Base-by-base conservation (phyloP, 2,113 vertebrate species). In the Cyprinodon tularosa region DNA sequence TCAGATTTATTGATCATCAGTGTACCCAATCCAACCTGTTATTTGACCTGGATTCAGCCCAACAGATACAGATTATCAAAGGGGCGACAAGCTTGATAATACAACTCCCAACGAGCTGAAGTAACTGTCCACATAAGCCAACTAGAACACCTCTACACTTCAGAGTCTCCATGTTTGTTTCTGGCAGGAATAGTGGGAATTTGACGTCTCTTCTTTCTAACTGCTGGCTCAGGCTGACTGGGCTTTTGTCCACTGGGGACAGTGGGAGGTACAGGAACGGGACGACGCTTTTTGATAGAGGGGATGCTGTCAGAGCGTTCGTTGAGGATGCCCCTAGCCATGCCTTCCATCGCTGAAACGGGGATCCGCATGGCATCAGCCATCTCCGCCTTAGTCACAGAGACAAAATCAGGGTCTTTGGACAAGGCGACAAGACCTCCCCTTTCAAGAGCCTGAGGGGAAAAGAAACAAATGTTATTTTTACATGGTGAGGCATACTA, bases 301-400 rank as follows among this genome's bases (percentile, higher is more conserved):
- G 60, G 1, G 64, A 69, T 66, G 9, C 62, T 86, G 10, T 76
- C 61, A 68, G 85, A 83, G 62, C 88, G 94, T 72, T 86, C 75
- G 6, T 91, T 93, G 7, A 96, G 86, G 59, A 97, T 89, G 76
- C 89, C 88, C 62, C 89, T 45, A 0, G 96, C 95, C 9, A 87
- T 85, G 1, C 85, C 90, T 68, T 97, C 97, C 81, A 96, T 89
- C 36, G 95, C 90, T 1, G 81, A 70, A 11, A 93, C 0, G 1
- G 95, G 91, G 74, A 96, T 80, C 47, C 83, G 93, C 87, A 95
- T 94, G 74, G 94, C 94, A 13, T 95, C 94, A 0, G 91, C 94
- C 93, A 96, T 93, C 84, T 96, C 96, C 0, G 82, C 69, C 88
- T 94, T 94, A 0, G 95, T 90, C 45, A 89, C 81, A 3, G 86